These are phyloP conservation scores for Drosophila robusta DNA, from an alignment of 2,888 invertebrate species.

Conservation along the genomic window DNA sequence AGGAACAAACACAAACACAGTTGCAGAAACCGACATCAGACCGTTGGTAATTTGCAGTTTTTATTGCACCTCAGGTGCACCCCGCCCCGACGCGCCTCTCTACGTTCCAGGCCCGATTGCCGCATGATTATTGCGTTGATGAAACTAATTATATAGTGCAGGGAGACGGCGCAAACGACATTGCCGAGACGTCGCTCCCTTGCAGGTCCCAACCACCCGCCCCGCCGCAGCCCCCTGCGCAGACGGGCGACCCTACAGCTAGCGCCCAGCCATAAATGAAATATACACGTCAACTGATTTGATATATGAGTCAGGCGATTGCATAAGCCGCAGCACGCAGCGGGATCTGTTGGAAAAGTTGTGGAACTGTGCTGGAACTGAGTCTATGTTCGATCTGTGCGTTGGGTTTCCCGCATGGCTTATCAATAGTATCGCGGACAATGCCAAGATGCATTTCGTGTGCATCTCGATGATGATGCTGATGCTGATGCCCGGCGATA, in stretches of 20 bases:
- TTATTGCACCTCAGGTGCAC: slow-evolving; percentile 49
- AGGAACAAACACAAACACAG: background rate
- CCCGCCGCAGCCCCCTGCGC: background rate
- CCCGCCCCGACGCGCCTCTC: background rate
- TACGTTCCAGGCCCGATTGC: slow-evolving; percentile 58
- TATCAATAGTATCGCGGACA: slow-evolving; percentile 41
- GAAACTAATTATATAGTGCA: slow-evolving; percentile 77
- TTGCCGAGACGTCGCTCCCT: slow-evolving; percentile 2
- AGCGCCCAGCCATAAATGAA: slow-evolving; percentile 42
- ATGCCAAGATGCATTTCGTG: slow-evolving; percentile 56
- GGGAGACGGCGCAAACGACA: slow-evolving; percentile 30
- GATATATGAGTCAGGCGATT: slow-evolving; percentile 69
- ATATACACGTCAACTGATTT: slow-evolving; percentile 64
- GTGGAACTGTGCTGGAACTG: background rate
- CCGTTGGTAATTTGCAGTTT: slow-evolving; percentile 64
- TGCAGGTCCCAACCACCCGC: background rate
- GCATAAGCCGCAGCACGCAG: slow-evolving; percentile 61
- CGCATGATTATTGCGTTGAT: slow-evolving; percentile 78
- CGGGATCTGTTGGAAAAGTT: slow-evolving; percentile 34
- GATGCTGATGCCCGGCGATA: slow-evolving; percentile 55
- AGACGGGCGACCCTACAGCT: background rate
- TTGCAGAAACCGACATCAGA: slow-evolving; percentile 8
- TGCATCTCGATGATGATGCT: slow-evolving; percentile 56
- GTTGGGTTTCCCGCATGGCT: slow-evolving; percentile 40
- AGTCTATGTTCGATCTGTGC: slow-evolving; percentile 7